Conservation (phyloP, 2,113 vertebrate species). For the Leiothrix lutea region DNA sequence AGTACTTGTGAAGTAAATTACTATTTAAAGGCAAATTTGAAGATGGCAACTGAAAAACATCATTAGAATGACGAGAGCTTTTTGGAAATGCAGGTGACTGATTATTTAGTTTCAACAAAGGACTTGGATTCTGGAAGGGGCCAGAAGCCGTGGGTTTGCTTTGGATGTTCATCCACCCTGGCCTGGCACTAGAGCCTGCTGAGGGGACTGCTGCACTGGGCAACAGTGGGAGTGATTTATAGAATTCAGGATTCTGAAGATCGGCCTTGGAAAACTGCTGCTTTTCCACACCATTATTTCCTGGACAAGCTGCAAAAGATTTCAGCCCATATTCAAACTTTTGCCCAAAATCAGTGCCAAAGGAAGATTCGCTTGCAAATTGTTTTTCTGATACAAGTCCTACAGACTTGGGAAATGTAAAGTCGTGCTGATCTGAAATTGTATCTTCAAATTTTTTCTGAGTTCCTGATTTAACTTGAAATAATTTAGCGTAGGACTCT, state of each 20-base stretch:
- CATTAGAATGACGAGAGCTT: constrained; percentile 58
- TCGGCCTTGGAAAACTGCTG: constrained; percentile 67
- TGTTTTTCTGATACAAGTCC: constrained; percentile 71
- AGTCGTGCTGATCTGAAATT: constrained; percentile 70
- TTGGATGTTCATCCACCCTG: constrained; percentile 71
- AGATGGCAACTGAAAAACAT: constrained; percentile 62
- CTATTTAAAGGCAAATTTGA: constrained; percentile 62
- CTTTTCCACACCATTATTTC: constrained; percentile 69
- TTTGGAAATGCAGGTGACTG: constrained; percentile 68
- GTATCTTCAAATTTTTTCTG: constrained; percentile 76
- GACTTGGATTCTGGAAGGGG: constrained; percentile 65
- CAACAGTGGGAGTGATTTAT: constrained; percentile 66
- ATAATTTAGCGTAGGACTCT: constrained; percentile 71
- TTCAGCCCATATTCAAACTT: constrained; percentile 76
- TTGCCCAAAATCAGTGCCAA: constrained; percentile 68
- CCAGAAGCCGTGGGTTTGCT: constrained; percentile 52
- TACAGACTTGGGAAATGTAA: constrained; percentile 67
- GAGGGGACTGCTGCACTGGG: constrained; percentile 52
- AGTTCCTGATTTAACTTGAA: constrained; percentile 72
- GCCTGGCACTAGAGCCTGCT: constrained; percentile 49
- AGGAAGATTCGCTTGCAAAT: constrained; percentile 69
- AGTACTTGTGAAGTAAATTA: constrained; percentile 73
- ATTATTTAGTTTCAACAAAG: constrained; percentile 66
- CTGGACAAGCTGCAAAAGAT: constrained; percentile 58
- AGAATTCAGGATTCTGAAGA: constrained; percentile 69